phyloP scores from a whole-genome alignment of 2,113 vertebrate species.

The Eidolon helvum region DNA sequence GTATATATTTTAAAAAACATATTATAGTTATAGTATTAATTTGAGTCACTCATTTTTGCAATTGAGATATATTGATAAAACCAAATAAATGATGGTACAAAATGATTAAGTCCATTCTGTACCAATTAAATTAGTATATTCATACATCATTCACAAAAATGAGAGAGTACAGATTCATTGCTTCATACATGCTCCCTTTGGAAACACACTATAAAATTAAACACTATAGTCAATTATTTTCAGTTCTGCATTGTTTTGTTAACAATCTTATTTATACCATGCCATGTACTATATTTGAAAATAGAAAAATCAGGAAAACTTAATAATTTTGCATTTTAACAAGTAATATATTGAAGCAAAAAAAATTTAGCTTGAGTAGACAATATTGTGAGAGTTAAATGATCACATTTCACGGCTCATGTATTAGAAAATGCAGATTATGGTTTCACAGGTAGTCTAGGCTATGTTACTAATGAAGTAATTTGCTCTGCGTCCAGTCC shows the following conservation, averaged over 20 bases:
- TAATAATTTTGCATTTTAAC: conserved; percentile 33
- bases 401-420: conserved; percentile 75
- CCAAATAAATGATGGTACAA: not conserved
- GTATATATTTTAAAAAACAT: not conserved
- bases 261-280: not conserved
- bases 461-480: conserved; percentile 82
- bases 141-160: not conserved
- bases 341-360: conserved; percentile 26
- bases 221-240: not conserved
- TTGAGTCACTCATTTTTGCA: not conserved
- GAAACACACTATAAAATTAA: not conserved
- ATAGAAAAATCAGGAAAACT: not conserved
- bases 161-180: not conserved
- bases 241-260: not conserved
- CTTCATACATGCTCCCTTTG: not conserved
- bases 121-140: not conserved
- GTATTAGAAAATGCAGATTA: conserved; percentile 76
- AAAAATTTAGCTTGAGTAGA: conserved; percentile 28
- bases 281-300: not conserved
- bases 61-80: not conserved
- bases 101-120: not conserved
- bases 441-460: conserved; percentile 72
- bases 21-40: not conserved
- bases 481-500: conserved; percentile 85
- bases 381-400: conserved; percentile 69